phyloP scores from a whole-genome alignment of 2,113 vertebrate genomes.

The Eira barbara region DNA sequence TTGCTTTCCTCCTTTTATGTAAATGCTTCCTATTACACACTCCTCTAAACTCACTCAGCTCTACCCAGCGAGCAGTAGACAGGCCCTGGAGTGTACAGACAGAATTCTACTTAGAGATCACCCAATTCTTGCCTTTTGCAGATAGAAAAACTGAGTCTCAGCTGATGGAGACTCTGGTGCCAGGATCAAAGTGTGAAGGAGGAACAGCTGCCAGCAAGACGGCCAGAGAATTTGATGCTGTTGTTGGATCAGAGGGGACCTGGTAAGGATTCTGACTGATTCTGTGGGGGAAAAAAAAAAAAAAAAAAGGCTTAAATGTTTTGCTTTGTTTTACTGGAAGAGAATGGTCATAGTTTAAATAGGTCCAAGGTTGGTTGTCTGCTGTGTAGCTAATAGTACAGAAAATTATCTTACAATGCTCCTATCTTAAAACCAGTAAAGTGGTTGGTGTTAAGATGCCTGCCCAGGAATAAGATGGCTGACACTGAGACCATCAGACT shows the following conservation, averaged over 20 bases:
- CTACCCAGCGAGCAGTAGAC: background rate
- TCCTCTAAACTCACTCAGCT: background rate
- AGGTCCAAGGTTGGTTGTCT: background rate
- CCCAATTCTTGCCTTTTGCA: background rate
- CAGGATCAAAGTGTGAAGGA: background rate
- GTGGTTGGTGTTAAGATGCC: background rate
- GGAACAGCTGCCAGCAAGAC: background rate
- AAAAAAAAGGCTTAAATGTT: background rate
- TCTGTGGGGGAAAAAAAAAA: no score
- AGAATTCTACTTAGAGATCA: background rate
- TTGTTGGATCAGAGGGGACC: background rate
- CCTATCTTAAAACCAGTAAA: background rate
- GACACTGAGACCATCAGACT: background rate
- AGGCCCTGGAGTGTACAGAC: background rate
- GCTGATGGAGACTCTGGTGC: no score
- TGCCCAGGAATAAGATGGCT: background rate
- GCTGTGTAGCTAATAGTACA: background rate
- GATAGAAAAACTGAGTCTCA: background rate
- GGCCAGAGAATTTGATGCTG: background rate
- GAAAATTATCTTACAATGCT: background rate
- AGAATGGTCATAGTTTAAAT: background rate
- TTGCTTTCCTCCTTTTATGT: background rate
- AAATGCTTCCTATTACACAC: background rate
- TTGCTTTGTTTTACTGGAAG: background rate
- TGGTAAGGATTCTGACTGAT: background rate